Percentiles rank a stretch among this genome's conserved stretches.
These are phyloP conservation scores for Ganaspis brasiliensis DNA, from an alignment of 2,888 invertebrate genomes.

Conservation along the genomic window DNA sequence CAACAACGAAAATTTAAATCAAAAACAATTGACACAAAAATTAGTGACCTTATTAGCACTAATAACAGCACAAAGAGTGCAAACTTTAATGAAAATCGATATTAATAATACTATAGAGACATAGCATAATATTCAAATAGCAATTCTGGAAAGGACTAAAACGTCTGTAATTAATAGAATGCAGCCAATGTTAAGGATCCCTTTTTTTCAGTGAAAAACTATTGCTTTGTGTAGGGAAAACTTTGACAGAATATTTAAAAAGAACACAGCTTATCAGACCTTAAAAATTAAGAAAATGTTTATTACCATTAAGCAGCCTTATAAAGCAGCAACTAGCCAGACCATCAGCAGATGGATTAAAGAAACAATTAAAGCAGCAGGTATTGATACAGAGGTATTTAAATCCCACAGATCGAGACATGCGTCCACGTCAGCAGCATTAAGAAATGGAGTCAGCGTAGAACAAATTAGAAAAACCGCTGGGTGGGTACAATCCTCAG, in stretches of 20 bases:
- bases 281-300: no score
- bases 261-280: no score
- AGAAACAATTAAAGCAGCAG: slow-evolving; percentile 8
- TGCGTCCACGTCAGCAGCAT: slow-evolving; percentile 51
- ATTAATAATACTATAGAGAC: no score
- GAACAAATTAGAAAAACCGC: slow-evolving; percentile 48
- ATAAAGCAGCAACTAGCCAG: slow-evolving; percentile 42
- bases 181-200: no score
- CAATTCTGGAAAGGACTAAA: no score
- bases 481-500: slow-evolving; percentile 48
- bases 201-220: no score
- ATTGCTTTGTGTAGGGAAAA: no score
- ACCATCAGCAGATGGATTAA: slow-evolving; percentile 56
- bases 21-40: neutral
- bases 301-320: slow-evolving; percentile 43
- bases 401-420: slow-evolving; percentile 51
- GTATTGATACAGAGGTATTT: slow-evolving; percentile 35
- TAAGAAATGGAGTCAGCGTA: slow-evolving; percentile 41
- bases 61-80: neutral
- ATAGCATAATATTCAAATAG: no score
- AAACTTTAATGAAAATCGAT: slow-evolving; percentile 42
- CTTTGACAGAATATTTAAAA: no score
- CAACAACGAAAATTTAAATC: neutral
- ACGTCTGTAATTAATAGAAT: no score
- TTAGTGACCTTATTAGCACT: neutral